phyloP scores from a whole-genome alignment of 2,797 vertebrate genomes.

The Lacerta viridis region DNA sequence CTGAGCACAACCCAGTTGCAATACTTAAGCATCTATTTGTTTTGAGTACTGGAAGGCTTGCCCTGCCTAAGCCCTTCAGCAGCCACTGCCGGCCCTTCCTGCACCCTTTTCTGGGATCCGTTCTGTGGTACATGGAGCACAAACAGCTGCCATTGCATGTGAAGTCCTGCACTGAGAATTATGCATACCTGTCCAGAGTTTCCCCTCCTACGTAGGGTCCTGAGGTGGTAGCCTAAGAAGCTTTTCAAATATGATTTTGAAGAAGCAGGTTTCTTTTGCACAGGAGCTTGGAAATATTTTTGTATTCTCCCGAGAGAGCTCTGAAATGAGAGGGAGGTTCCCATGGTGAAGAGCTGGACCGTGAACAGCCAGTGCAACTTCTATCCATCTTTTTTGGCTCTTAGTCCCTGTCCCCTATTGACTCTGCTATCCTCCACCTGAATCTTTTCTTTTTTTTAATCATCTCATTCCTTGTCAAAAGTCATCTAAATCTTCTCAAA shows the following conservation, averaged over 20 bases:
- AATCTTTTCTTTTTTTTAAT: not conserved
- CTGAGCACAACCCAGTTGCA: not conserved
- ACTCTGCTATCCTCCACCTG: too few relatives aligned
- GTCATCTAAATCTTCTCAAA: not conserved
- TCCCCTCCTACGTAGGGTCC: not conserved
- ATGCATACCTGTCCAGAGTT: not conserved
- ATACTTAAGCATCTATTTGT: not conserved
- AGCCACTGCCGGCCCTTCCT: not conserved
- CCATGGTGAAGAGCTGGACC: not conserved
- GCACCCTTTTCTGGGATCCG: not conserved
- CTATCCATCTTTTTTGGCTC: not conserved
- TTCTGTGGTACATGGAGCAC: not conserved
- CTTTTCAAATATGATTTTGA: not conserved
- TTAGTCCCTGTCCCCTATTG: not conserved
- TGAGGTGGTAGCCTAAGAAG: not conserved
- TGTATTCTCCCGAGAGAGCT: not conserved
- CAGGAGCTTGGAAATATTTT: not conserved
- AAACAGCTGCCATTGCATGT: not conserved
- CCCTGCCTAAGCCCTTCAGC: not conserved
- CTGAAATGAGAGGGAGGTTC: not conserved
- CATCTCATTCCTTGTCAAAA: not conserved
- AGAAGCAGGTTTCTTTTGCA: not conserved
- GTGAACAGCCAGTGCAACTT: not conserved
- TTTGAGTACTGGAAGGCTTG: not conserved
- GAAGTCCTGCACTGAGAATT: not conserved